Evolutionary conservation across 1,140 invertebrate genomes (phyloP).

Genomic region (Bombus pascuorum): DNA sequence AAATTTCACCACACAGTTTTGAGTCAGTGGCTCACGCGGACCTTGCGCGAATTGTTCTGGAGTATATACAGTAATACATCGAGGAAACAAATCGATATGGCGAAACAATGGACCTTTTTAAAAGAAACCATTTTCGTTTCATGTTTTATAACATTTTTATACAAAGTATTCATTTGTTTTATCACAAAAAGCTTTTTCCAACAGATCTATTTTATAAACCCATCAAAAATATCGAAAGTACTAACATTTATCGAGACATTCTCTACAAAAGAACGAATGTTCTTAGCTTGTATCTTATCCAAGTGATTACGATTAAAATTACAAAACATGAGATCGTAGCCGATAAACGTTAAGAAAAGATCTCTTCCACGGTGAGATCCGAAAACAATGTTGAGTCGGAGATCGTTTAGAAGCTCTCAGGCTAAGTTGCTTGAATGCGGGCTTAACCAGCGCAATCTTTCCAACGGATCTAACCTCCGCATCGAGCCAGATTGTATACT

Average conservation of each 20-base stretch:
- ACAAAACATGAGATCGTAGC: neutral
- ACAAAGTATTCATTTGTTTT: too few species aligned
- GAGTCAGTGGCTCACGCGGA: neutral
- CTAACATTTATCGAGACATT: neutral
- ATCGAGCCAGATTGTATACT: slow-evolving; percentile 15
- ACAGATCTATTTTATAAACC: neutral
- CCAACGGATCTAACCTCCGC: slow-evolving; percentile 19
- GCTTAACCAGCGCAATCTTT: slow-evolving; percentile 24
- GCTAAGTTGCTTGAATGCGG: slow-evolving; percentile 11
- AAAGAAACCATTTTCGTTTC: too few species aligned
- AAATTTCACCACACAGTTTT: slow-evolving; percentile 5
- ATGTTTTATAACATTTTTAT: too few species aligned
- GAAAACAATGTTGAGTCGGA: slow-evolving; percentile 2
- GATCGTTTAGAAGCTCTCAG: slow-evolving; percentile 31
- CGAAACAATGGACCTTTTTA: too few species aligned
- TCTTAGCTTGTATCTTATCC: neutral
- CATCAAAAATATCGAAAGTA: neutral
- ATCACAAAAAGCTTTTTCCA: neutral
- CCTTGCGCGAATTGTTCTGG: neutral
- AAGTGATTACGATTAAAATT: neutral
- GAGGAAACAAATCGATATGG: neutral
- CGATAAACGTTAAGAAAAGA: neutral
- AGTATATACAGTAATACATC: neutral
- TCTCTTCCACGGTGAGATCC: neutral
- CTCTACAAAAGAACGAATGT: neutral